These are phyloP conservation scores for Mirza zaza DNA, from an alignment of 2,113 vertebrate species.

Conservation along the genomic window DNA sequence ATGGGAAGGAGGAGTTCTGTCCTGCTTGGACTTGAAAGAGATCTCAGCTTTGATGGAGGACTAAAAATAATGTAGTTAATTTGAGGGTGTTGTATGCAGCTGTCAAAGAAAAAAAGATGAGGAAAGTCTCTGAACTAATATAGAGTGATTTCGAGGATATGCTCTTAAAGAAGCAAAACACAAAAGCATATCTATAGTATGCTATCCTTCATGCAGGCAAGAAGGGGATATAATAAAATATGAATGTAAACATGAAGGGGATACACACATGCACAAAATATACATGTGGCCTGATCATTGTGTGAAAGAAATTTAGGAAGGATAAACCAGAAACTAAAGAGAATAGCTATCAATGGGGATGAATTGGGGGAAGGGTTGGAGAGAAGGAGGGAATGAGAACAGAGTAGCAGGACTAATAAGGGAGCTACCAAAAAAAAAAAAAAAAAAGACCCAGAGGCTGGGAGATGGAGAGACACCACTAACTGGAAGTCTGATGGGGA, in stretches of 20 bases:
- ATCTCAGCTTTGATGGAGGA: background rate
- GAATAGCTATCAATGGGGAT: background rate
- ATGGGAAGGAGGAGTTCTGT: background rate
- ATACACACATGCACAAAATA: too few relatives aligned
- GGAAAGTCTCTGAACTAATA: background rate
- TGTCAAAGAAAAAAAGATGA: background rate
- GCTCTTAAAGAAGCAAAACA: background rate
- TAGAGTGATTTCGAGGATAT: background rate
- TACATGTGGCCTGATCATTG: background rate
- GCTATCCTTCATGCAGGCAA: background rate
- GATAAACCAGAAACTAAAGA: background rate
- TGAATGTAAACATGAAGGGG: background rate
- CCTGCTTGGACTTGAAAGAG: background rate
- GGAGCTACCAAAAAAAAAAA: background rate
- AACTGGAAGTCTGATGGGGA: background rate
- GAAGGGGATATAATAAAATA: background rate
- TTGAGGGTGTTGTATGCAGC: background rate
- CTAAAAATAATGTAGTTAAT: background rate
- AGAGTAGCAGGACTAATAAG: fast-evolving
- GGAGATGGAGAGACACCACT: background rate
- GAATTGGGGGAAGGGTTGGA: background rate
- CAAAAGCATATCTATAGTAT: background rate
- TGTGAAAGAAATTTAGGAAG: background rate
- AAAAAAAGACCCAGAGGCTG: background rate
- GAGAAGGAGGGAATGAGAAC: background rate